Percentiles rank a stretch among this genome's conserved stretches.
These are phyloP conservation scores for Hozukius guyotensis DNA, from an alignment of 2,797 vertebrate genomes.

Conservation along the genomic window DNA sequence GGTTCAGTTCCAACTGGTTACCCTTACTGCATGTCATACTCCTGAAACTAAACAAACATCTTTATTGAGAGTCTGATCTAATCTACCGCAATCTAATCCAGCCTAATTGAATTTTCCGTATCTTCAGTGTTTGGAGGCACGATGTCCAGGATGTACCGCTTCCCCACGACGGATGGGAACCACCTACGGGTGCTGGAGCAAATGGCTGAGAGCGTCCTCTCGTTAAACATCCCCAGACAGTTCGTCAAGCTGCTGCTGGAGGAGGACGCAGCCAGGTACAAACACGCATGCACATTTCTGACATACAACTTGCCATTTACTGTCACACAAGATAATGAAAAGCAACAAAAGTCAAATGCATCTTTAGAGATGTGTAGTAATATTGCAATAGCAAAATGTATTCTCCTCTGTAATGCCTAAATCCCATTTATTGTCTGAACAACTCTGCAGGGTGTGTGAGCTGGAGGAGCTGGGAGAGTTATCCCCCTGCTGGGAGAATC, in stretches of 20 bases:
- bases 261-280: conserved; percentile 92
- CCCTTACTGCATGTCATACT: background rate
- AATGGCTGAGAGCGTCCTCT: conserved; percentile 96
- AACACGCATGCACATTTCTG: background rate
- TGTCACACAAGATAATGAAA: background rate
- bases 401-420: background rate
- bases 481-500: conserved; percentile 97
- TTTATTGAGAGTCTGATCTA: too few species aligned
- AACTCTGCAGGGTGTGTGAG: conserved; percentile 89
- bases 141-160: conserved; percentile 97
- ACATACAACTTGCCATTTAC: background rate
- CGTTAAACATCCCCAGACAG: conserved; percentile 93
- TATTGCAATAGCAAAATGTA: background rate
- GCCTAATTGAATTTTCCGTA: background rate
- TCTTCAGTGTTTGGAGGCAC: conserved; percentile 93
- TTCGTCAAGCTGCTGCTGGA: conserved; percentile 95
- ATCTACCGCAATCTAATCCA: background rate
- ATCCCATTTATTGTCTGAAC: background rate
- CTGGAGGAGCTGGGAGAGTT: conserved; percentile 95
- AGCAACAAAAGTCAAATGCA: background rate
- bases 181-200: conserved; percentile 96
- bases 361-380: too few species aligned
- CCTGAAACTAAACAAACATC: background rate
- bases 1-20: background rate
- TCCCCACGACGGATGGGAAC: conserved; percentile 95